Conservation (phyloP, 1,140 invertebrate genomes). For the Nasonia giraulti region DNA sequence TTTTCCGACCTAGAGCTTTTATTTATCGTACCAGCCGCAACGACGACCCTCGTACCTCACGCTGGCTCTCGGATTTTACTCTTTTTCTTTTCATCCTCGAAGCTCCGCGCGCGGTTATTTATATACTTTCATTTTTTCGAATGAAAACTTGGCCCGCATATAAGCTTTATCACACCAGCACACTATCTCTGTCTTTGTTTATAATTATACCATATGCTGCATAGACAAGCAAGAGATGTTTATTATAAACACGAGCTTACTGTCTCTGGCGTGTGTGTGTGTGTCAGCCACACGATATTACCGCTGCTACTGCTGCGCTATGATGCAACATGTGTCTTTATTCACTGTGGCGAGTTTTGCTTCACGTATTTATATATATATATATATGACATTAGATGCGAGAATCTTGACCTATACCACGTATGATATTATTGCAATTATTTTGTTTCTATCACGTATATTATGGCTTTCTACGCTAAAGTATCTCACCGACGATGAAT, state of each 20-base stretch:
- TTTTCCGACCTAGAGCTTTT: background rate
- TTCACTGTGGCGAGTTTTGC: background rate
- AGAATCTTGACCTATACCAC: too few species aligned
- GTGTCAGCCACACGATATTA: background rate
- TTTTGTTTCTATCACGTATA: too few species aligned
- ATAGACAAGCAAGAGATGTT: background rate
- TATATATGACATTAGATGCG: too few species aligned
- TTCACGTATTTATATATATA: too few species aligned
- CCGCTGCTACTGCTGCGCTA: background rate
- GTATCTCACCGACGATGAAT: too few species aligned
- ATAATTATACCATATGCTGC: background rate
- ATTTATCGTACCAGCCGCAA: background rate
- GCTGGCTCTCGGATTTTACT: background rate
- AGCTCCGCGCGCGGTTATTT: constrained; percentile 1
- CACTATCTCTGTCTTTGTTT: background rate
- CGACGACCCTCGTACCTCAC: background rate
- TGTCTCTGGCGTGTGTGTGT: background rate
- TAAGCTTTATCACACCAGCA: background rate
- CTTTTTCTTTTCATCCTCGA: background rate
- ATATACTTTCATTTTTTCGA: background rate
- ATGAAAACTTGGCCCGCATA: constrained; percentile 16
- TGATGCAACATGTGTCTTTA: background rate
- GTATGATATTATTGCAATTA: too few species aligned
- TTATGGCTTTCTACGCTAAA: too few species aligned
- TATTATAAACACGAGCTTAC: background rate